phyloP scores from a whole-genome alignment of 2,888 invertebrate genomes.

The Macrophya annulata region DNA sequence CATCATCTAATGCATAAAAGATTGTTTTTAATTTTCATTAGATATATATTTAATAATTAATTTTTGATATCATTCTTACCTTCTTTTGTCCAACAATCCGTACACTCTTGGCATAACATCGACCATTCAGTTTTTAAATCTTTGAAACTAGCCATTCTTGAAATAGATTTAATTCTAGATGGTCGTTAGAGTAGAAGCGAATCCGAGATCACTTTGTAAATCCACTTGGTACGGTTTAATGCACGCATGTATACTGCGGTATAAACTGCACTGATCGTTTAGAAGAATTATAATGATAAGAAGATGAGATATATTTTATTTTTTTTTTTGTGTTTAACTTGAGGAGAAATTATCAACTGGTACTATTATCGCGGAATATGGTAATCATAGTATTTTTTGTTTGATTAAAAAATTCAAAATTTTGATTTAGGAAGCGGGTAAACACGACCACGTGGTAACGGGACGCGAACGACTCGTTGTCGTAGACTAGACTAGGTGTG shows the following conservation, averaged over 20 bases:
- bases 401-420: not conserved
- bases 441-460: conserved; percentile 30
- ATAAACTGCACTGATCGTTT: not conserved
- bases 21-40: not conserved
- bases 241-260: not conserved
- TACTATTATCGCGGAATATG: not conserved
- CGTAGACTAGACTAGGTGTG: conserved; percentile 14
- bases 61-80: conserved; percentile 79
- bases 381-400: not conserved
- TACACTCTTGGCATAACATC: conserved; percentile 83
- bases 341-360: not conserved
- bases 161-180: not conserved
- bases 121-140: conserved; percentile 86
- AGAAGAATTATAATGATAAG: not conserved
- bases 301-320: no score
- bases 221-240: not conserved
- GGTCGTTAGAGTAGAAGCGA: not conserved
- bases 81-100: conserved; percentile 84
- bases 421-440: not conserved
- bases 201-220: not conserved
- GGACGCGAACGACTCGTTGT: conserved; percentile 27
- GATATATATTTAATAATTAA: not conserved
- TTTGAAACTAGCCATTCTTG: conserved; percentile 83
- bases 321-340: not conserved
- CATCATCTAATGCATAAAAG: no score